These are phyloP conservation scores for Clarias macrocephalus DNA, from an alignment of 2,113 vertebrate species.

Conservation along the genomic window DNA sequence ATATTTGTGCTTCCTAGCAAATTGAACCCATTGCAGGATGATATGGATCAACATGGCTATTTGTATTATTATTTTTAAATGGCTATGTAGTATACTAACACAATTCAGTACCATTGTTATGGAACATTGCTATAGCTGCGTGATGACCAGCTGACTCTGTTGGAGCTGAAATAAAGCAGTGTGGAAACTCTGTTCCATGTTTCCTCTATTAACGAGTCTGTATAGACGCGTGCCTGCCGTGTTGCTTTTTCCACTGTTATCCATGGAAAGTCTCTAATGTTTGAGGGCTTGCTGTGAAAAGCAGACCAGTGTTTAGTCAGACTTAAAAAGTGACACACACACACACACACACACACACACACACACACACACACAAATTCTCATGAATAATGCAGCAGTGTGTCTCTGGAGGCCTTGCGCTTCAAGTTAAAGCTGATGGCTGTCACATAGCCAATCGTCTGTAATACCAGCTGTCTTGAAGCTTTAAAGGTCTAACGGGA, in stretches of 20 bases:
- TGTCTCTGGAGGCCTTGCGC: conserved; percentile 38
- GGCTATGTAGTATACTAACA: no score
- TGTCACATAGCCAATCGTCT: conserved; percentile 49
- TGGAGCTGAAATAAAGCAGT: background rate
- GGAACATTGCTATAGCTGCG: background rate
- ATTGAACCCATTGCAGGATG: no score
- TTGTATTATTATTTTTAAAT: no score
- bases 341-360: background rate
- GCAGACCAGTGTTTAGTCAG: conserved; percentile 15
- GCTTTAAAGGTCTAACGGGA: conserved; percentile 23
- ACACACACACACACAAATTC: background rate
- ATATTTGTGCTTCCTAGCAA: no score
- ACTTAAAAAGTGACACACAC: background rate
- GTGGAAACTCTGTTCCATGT: background rate
- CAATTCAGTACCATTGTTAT: background rate
- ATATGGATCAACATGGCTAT: no score
- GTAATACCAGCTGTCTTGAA: conserved; percentile 33
- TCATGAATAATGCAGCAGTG: conserved; percentile 47
- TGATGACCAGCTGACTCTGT: background rate
- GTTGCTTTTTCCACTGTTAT: conserved; percentile 17
- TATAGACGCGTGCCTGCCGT: background rate
- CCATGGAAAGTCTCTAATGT: conserved; percentile 36
- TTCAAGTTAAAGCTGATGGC: conserved; percentile 35
- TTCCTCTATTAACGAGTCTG: background rate
- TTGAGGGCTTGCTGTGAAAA: conserved; percentile 31